Percentiles rank a stretch among this genome's conserved stretches.
Evolutionary conservation across 2,888 invertebrate species (phyloP).

Genomic region (Ceriagrion tenellum): DNA sequence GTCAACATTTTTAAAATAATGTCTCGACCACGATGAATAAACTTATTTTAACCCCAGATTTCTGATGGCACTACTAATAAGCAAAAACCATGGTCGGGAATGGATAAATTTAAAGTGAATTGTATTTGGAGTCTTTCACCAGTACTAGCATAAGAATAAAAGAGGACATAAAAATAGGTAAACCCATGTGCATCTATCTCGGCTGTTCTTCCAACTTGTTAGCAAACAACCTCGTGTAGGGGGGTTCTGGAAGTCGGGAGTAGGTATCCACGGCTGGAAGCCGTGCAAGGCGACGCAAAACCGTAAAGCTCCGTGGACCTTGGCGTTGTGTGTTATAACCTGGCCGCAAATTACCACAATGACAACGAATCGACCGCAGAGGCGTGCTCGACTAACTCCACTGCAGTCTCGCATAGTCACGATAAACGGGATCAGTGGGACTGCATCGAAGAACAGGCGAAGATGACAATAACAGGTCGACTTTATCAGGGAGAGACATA

Average conservation of each 20-base stretch:
- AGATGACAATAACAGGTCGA: too few relatives aligned
- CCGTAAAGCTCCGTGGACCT: not conserved
- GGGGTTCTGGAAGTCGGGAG: too few relatives aligned
- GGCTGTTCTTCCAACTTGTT: not conserved
- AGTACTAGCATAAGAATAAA: too few relatives aligned
- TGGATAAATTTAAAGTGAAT: too few relatives aligned
- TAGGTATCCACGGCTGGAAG: not conserved
- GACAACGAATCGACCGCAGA: not conserved
- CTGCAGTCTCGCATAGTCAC: not conserved
- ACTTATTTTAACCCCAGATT: too few relatives aligned
- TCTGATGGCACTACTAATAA: too few relatives aligned
- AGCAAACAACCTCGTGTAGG: not conserved
- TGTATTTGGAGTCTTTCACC: too few relatives aligned
- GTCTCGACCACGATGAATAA: too few relatives aligned
- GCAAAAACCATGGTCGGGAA: too few relatives aligned
- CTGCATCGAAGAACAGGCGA: not conserved
- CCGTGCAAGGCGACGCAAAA: slow-evolving; percentile 15
- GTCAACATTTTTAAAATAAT: too few relatives aligned
- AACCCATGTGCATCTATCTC: not conserved
- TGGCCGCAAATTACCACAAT: slow-evolving; percentile 53
- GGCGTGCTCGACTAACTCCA: not conserved
- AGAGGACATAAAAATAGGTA: not conserved
- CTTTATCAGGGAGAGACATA: too few relatives aligned
- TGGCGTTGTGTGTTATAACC: slow-evolving; percentile 12
- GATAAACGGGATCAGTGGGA: slow-evolving; percentile 20